Evolutionary conservation across 2,888 invertebrate genomes (phyloP).

Genomic region (Homarus gammarus): DNA sequence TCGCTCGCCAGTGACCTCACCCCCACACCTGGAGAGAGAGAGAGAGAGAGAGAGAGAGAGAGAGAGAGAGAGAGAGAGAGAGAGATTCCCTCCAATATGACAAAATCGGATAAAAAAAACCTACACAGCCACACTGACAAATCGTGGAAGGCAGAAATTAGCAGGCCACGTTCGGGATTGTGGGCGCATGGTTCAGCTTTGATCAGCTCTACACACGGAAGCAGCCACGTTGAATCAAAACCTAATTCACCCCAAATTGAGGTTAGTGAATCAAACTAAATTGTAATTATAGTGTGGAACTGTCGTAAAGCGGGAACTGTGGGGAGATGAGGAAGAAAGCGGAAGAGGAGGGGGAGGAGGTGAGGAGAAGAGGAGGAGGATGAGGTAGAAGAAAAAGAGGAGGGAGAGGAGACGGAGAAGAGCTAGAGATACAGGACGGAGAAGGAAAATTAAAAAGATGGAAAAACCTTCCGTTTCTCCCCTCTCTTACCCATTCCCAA

Average conservation of each 20-base stretch:
- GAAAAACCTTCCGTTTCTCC: too few relatives aligned
- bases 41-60: not conserved
- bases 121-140: too few relatives aligned
- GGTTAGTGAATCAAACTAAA: not conserved
- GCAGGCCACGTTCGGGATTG: too few relatives aligned
- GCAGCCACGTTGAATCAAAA: not conserved
- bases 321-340: not conserved
- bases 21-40: too few relatives aligned
- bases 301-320: not conserved
- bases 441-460: not conserved
- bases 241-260: not conserved
- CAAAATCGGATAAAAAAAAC: too few relatives aligned
- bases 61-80: not conserved
- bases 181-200: too few relatives aligned
- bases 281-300: not conserved
- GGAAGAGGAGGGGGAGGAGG: not conserved
- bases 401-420: not conserved
- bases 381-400: not conserved
- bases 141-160: too few relatives aligned
- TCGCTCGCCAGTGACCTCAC: too few relatives aligned
- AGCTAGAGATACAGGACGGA: not conserved
- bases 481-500: too few relatives aligned
- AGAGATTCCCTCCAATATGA: too few relatives aligned
- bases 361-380: not conserved
- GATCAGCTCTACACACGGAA: not conserved